Evolutionary conservation across 2,888 invertebrate genomes (phyloP).

Genomic region (Caradrina clavipalpis): DNA sequence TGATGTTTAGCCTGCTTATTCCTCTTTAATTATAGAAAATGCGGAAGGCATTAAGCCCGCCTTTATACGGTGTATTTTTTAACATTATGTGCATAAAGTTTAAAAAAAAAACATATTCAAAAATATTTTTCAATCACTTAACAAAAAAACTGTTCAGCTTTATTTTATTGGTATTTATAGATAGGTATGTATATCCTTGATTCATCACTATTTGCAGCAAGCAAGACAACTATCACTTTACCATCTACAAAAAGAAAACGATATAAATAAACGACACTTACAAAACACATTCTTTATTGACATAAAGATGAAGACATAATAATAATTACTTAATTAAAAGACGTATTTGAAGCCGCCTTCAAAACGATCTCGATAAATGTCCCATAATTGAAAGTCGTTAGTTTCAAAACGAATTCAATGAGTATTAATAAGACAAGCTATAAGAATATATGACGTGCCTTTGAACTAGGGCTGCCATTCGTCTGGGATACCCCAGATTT

Average conservation of each 20-base stretch:
- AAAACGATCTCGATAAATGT: conserved; percentile 36
- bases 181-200: neutral
- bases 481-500: too few relatives aligned
- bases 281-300: conserved; percentile 1
- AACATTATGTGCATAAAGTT: too few relatives aligned
- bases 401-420: conserved; percentile 7
- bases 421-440: conserved; percentile 41
- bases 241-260: neutral
- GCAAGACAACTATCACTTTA: neutral
- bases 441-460: conserved; percentile 10
- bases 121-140: too few relatives aligned
- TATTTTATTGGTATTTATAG: too few relatives aligned
- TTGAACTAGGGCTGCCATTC: too few relatives aligned
- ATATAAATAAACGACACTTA: neutral
- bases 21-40: too few relatives aligned
- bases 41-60: too few relatives aligned
- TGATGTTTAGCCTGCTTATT: too few relatives aligned
- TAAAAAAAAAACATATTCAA: too few relatives aligned
- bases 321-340: conserved; percentile 14
- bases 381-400: conserved; percentile 28
- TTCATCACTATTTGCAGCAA: neutral
- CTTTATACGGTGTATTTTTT: too few relatives aligned
- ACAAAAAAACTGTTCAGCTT: too few relatives aligned
- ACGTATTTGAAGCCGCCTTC: conserved; percentile 11
- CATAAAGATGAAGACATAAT: conserved; percentile 44